Evolutionary conservation across 2,888 invertebrate species (phyloP).

Genomic region (Mayetiola destructor): DNA sequence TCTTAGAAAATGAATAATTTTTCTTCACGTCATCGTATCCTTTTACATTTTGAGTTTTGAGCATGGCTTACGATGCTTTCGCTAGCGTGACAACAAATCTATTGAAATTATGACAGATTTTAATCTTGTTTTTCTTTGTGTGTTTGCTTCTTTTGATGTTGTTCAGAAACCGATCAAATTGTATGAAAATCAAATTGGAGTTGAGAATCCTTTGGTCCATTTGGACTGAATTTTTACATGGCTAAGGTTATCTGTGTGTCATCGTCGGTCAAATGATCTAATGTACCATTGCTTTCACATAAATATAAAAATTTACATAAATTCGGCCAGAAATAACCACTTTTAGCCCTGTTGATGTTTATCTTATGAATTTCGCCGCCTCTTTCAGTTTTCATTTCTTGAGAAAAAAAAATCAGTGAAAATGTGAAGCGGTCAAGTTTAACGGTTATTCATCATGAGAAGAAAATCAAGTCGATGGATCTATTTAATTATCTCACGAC

Average conservation of each 20-base stretch:
- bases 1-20: not conserved
- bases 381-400: no score
- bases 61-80: not conserved
- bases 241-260: constrained; percentile 11
- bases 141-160: not conserved
- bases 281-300: no score
- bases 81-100: not conserved
- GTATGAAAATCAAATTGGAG: no score
- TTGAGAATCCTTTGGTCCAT: not conserved
- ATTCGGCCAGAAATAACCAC: not conserved
- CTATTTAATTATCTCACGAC: no score
- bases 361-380: no score
- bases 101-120: not conserved
- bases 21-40: not conserved
- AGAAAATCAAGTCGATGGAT: no score
- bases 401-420: no score
- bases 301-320: constrained; percentile 9
- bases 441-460: no score
- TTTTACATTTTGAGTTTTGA: not conserved
- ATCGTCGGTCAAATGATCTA: constrained; percentile 5
- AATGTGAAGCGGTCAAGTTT: no score
- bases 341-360: no score
- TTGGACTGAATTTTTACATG: no score
- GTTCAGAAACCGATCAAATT: no score
- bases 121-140: not conserved